Conservation (phyloP, 2,797 vertebrate genomes). For the Pachyuromys duprasi region DNA sequence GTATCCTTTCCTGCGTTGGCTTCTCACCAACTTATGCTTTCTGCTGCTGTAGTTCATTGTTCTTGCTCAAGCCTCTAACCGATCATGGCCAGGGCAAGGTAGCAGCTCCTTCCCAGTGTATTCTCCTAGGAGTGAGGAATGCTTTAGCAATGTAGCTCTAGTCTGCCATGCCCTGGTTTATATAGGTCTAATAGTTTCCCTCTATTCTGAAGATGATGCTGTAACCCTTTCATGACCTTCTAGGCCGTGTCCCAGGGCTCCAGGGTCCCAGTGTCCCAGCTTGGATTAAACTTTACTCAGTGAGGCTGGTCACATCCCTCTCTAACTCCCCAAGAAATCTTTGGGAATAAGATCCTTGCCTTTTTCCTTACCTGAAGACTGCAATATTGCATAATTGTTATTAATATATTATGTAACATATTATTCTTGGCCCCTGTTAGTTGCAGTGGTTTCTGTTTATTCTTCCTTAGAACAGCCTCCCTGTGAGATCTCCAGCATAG, state of each 20-base stretch:
- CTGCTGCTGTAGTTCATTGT: not conserved
- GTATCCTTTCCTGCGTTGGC: not conserved
- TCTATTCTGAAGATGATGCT: not conserved
- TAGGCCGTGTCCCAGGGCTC: not conserved
- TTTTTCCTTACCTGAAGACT: not conserved
- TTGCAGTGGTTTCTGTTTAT: not conserved
- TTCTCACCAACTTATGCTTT: not conserved
- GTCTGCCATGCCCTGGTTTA: not conserved
- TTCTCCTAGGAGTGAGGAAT: not conserved
- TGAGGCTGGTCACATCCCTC: not conserved
- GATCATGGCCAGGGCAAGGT: too few relatives aligned
- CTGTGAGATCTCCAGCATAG: not conserved
- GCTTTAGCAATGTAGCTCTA: not conserved
- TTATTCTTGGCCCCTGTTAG: not conserved
- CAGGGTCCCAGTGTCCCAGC: too few relatives aligned
- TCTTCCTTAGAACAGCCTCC: not conserved
- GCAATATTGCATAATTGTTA: not conserved
- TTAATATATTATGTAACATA: not conserved
- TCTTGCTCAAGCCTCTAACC: not conserved
- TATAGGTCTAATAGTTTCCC: not conserved
- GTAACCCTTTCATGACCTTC: not conserved
- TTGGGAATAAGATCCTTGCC: not conserved
- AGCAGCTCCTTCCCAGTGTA: not conserved
- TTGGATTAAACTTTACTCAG: not conserved
- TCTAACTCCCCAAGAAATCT: not conserved